Conservation (phyloP, 30 jellyfish, hydroid and myxozoan genomes). For the Aurelia coerulea region DNA sequence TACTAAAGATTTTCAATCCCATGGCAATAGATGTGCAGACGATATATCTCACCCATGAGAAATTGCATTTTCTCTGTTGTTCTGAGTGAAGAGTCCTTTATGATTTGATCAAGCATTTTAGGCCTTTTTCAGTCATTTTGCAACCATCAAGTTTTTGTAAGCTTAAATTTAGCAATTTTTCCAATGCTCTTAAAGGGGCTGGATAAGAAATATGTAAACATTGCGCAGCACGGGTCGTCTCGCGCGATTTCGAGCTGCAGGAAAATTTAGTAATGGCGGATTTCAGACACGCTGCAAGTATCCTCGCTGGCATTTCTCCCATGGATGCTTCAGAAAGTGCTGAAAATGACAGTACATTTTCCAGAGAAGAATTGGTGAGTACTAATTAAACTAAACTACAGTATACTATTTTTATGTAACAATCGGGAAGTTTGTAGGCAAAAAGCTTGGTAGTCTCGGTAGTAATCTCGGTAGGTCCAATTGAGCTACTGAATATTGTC, state of each 20-base stretch:
- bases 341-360: conserved; percentile 3
- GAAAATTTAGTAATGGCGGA: conserved; percentile 16
- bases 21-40: no score
- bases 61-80: no score
- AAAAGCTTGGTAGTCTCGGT: no score
- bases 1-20: no score
- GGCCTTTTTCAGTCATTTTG: no score
- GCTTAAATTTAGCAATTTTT: no score
- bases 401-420: background rate
- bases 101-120: no score
- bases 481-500: no score
- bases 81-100: no score
- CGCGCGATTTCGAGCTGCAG: conserved; percentile 20
- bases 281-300: conserved; percentile 7
- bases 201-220: conserved; percentile 23
- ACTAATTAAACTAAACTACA: background rate
- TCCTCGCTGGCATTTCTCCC: background rate
- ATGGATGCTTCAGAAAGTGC: conserved; percentile 4
- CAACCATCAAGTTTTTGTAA: no score
- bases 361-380: conserved; percentile 20
- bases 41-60: no score
- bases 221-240: conserved; percentile 28
- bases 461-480: background rate
- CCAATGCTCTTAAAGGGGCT: conserved; percentile 1
- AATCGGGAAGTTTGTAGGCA: background rate